A percentile compares a stretch with the other conserved stretches of the same genome.
Evolutionary conservation across 1,140 invertebrate genomes (phyloP).

Genomic region (Aleiodes sp.): DNA sequence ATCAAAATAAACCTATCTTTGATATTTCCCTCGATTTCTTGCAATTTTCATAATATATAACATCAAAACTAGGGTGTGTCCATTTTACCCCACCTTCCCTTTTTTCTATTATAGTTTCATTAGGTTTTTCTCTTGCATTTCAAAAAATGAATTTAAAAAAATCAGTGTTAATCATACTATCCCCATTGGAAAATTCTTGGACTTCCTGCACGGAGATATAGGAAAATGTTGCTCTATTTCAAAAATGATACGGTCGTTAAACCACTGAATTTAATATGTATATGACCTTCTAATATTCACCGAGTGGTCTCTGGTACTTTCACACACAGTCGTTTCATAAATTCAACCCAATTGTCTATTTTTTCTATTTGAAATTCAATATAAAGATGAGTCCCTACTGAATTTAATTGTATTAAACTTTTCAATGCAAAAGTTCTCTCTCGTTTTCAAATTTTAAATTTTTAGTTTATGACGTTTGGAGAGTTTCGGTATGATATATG

Average conservation of each 20-base stretch:
- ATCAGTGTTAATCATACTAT: too few species aligned
- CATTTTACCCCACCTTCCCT: too few species aligned
- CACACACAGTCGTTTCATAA: not conserved
- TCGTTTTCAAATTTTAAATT: not conserved
- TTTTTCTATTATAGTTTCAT: not conserved
- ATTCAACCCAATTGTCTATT: not conserved
- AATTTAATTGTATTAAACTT: not conserved
- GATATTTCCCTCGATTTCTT: too few species aligned
- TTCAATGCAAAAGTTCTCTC: not conserved
- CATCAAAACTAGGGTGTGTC: too few species aligned
- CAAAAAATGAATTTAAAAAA: too few species aligned
- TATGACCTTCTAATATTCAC: constrained; percentile 1
- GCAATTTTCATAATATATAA: too few species aligned
- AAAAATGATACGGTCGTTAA: constrained; percentile 5
- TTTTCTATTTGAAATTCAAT: not conserved
- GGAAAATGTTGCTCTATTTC: too few species aligned
- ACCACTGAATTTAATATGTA: constrained; percentile 11
- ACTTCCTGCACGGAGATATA: not conserved
- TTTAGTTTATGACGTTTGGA: not conserved
- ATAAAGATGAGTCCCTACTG: not conserved
- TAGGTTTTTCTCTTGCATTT: too few species aligned
- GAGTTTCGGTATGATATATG: not conserved
- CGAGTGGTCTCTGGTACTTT: constrained; percentile 9
- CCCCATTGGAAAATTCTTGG: too few species aligned
- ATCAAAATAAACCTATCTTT: too few species aligned